Base-by-base conservation (phyloP, 2,797 vertebrate genomes). In the Sebastes cheni region DNA sequence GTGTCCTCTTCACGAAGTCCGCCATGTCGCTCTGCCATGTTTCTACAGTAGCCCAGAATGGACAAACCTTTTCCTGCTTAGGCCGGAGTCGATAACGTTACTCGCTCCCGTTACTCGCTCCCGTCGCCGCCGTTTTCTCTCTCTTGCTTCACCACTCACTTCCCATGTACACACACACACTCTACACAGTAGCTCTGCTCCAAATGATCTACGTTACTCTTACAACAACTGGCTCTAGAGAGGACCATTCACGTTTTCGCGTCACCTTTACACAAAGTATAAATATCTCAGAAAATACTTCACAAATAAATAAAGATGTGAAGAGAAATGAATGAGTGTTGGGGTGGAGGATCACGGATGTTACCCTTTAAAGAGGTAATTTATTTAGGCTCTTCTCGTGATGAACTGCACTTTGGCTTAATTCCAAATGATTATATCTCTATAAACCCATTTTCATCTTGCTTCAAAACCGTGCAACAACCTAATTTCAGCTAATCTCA, bases 401-500 rank as follows among this genome's bases (percentile, higher is more conserved):
- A 61, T 52, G 68, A 70, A 62, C 54, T 73, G 22, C 34, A 62
- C 42, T 20, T 72, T 64, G 67, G 56, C 61, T 75, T 3, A n/a
- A 39, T 68, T 62, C 79, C 58, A 39, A 50, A 46, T 39, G 2
- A 75, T 68, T 72, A 56, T 61, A 30, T 36, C 77, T 83, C 46
- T 75, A 50, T 54, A 58, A 80, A 82, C 14, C 22, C 18, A 56
- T 83, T 88, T 75, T 84, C 81, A 80, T 86, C 68, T 79, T 74
- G 25, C 79, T 59, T 75, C 81, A 84, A 60, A 86, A 81, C 79
- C 77, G 55, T 79, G 68, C 76, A 81, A 73, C 72, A 60, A 50
- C 65, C 75, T 82, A 79, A 90, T 87, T 91, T 79, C 65, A 81
- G 71, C 77, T 87, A 76, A 87, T 91, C 77, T 87, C 75, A 62